Conservation (phyloP, 2,888 invertebrate species). For the Epistrophella euchroma region DNA sequence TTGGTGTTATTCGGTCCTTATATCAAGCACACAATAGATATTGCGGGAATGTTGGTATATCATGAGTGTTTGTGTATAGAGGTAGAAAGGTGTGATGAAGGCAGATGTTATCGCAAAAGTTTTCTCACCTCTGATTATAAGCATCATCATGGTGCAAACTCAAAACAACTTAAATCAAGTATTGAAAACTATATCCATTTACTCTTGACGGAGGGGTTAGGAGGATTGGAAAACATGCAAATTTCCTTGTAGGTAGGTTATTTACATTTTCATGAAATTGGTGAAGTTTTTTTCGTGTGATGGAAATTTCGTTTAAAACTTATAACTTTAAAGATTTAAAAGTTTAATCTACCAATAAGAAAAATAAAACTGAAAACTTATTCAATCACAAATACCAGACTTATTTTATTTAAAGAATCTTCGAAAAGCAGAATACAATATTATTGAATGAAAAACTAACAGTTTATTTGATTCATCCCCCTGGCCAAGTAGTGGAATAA, state of each 20-base stretch:
- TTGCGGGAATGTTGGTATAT: slow-evolving; percentile 14
- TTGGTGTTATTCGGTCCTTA: neutral
- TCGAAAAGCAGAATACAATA: too few relatives aligned
- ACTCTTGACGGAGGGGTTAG: too few relatives aligned
- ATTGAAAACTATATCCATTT: slow-evolving; percentile 8
- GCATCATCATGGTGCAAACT: slow-evolving; percentile 16
- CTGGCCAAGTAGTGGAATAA: too few relatives aligned
- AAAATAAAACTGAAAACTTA: neutral
- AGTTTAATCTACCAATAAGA: neutral
- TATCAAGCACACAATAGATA: neutral
- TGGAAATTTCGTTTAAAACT: neutral
- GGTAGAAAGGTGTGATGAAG: slow-evolving; percentile 3
- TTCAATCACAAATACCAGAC: neutral
- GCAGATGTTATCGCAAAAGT: slow-evolving; percentile 10
- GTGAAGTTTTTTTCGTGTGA: neutral
- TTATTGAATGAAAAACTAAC: too few relatives aligned
- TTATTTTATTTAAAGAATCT: too few relatives aligned
- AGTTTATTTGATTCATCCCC: too few relatives aligned
- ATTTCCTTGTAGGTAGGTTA: neutral
- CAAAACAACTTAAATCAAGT: slow-evolving; percentile 23
- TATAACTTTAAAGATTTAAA: neutral
- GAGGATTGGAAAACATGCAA: neutral
- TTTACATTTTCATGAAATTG: neutral
- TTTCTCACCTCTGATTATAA: slow-evolving; percentile 29
- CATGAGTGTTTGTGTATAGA: neutral